A percentile compares a stretch with the other conserved stretches of the same genome.
phyloP scores from a whole-genome alignment of 2,113 vertebrate species.

The Mus spicilegus region DNA sequence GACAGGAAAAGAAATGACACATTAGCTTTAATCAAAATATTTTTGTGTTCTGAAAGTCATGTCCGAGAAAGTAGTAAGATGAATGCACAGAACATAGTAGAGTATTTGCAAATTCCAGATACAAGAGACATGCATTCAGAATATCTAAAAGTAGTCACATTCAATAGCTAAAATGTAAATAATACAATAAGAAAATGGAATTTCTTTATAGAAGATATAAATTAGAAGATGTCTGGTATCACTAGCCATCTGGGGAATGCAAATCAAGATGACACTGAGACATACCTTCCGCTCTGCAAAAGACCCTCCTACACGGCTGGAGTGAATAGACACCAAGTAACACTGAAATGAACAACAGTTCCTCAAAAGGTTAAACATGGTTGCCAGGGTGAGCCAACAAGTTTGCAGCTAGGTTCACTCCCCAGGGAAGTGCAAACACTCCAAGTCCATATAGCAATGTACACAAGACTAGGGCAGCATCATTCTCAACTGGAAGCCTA shows the following conservation, averaged over 20 bases:
- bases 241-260: neutral
- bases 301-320: neutral
- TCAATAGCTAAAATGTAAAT: neutral
- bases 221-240: neutral
- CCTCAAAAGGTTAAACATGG: neutral
- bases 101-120: neutral
- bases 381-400: neutral
- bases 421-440: neutral
- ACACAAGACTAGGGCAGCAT: neutral
- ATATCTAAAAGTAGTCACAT: neutral
- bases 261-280: neutral
- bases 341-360: neutral
- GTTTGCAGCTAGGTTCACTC: neutral
- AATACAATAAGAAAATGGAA: neutral
- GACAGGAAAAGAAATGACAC: no score
- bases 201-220: neutral
- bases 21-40: neutral
- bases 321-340: neutral
- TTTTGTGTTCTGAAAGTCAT: neutral
- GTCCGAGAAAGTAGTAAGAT: neutral
- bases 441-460: neutral
- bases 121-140: neutral
- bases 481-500: neutral
- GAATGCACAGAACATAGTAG: neutral
- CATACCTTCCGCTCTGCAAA: neutral